These are phyloP conservation scores for Nothoprocta pentlandii DNA, from an alignment of 2,113 vertebrate genomes.

Conservation along the genomic window DNA sequence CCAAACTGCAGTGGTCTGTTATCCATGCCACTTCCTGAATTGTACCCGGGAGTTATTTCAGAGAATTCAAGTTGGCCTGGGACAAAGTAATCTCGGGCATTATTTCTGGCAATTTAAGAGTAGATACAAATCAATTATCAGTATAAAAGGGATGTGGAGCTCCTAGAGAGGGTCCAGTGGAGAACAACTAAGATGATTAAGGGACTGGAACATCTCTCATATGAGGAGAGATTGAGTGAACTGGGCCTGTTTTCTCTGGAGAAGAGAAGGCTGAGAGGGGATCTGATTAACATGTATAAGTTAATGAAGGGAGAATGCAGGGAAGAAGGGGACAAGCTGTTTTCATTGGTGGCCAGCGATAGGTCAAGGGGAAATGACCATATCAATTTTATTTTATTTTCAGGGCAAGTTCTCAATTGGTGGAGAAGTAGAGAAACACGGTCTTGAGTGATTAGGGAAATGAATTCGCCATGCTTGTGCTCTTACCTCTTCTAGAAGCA, in stretches of 20 bases:
- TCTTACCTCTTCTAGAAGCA: not conserved
- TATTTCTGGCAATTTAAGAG: not conserved
- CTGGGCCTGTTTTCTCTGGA: no score
- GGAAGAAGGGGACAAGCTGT: no score
- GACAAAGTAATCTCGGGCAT: not conserved
- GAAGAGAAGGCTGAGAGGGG: no score
- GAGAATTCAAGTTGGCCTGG: not conserved
- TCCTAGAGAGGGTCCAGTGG: no score
- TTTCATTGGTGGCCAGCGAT: no score
- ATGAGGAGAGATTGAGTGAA: no score
- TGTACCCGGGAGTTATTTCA: not conserved
- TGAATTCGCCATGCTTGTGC: not conserved
- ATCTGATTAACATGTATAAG: no score
- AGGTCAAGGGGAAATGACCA: not conserved
- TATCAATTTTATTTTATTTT: not conserved
- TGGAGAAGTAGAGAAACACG: constrained; percentile 13
- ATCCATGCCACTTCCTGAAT: not conserved
- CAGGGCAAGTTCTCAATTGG: not conserved
- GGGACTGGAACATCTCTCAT: no score
- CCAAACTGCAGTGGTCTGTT: not conserved
- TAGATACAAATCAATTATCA: not conserved
- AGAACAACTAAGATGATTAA: no score
- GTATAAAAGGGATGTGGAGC: no score
- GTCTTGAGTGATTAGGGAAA: not conserved
- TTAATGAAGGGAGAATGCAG: no score